Evolutionary conservation across 2,113 vertebrate genomes (phyloP).

Genomic region (Ochotona curzoniae): DNA sequence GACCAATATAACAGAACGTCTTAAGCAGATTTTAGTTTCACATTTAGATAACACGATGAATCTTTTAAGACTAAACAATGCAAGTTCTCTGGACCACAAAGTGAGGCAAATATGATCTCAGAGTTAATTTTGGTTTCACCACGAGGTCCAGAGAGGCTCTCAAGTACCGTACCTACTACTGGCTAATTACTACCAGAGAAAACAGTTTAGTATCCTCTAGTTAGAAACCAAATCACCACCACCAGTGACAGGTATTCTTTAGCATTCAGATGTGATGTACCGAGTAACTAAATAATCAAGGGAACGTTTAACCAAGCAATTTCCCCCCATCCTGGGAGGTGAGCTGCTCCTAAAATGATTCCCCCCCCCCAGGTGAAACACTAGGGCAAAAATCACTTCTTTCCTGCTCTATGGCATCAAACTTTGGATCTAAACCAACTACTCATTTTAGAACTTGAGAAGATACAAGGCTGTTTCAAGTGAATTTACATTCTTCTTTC

Average conservation of each 20-base stretch:
- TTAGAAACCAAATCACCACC: neutral
- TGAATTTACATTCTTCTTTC: neutral
- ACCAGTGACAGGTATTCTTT: neutral
- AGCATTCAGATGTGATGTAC: slow-evolving; percentile 21
- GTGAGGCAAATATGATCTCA: neutral
- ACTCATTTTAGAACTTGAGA: neutral
- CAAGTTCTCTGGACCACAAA: neutral
- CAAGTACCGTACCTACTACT: neutral
- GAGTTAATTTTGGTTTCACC: neutral
- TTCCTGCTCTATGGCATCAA: neutral
- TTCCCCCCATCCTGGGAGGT: neutral
- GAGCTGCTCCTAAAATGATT: slow-evolving; percentile 18
- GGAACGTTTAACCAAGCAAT: slow-evolving; percentile 10
- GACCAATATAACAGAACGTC: neutral
- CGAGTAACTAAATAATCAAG: neutral
- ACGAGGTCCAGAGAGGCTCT: neutral
- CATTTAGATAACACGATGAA: slow-evolving; percentile 22
- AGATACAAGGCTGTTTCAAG: neutral
- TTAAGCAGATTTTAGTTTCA: neutral
- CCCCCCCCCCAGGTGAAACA: too few relatives aligned
- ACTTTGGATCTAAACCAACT: neutral
- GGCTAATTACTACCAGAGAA: neutral
- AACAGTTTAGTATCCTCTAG: slow-evolving; percentile 1
- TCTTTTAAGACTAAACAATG: neutral
- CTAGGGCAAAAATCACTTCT: slow-evolving; percentile 1